Evolutionary conservation across 2,797 vertebrate species (phyloP).

Genomic region (Cirrhinus molitorella): DNA sequence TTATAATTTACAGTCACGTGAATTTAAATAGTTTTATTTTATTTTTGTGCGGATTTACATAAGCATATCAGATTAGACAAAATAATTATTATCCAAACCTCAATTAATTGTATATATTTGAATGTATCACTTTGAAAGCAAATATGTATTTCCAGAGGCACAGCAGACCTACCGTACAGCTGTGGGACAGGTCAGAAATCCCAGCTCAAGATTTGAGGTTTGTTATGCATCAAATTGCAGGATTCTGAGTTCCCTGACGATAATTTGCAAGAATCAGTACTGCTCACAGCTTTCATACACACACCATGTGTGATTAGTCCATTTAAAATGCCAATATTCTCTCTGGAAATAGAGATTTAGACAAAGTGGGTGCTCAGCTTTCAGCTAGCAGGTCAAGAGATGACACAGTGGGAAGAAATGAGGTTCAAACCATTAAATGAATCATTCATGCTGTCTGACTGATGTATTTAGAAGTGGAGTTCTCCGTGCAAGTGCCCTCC

Average conservation of each 20-base stretch:
- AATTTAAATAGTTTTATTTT: background rate
- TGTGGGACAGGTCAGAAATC: background rate
- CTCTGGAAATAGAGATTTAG: conserved; percentile 50
- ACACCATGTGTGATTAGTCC: conserved; percentile 15
- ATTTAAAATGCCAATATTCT: conserved; percentile 45
- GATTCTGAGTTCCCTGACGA: background rate
- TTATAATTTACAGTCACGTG: background rate
- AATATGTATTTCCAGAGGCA: background rate
- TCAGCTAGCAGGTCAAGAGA: conserved; percentile 65
- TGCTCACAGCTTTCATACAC: background rate
- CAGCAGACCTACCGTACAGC: background rate
- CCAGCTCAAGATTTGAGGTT: background rate
- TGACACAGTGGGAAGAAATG: conserved; percentile 69
- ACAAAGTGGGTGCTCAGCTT: conserved; percentile 62
- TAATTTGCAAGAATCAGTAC: background rate
- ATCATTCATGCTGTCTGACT: conserved; percentile 72
- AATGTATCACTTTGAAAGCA: background rate
- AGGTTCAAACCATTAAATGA: conserved; percentile 73
- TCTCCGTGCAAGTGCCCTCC: conserved; percentile 62
- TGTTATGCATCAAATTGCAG: background rate
- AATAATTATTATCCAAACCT: too few species aligned
- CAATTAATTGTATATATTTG: too few species aligned
- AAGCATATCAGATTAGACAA: too few species aligned
- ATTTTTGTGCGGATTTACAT: too few species aligned
- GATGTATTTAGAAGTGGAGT: conserved; percentile 70